Evolutionary conservation across 2,888 invertebrate genomes (phyloP).

Genomic region (Drosophila multiciliata): DNA sequence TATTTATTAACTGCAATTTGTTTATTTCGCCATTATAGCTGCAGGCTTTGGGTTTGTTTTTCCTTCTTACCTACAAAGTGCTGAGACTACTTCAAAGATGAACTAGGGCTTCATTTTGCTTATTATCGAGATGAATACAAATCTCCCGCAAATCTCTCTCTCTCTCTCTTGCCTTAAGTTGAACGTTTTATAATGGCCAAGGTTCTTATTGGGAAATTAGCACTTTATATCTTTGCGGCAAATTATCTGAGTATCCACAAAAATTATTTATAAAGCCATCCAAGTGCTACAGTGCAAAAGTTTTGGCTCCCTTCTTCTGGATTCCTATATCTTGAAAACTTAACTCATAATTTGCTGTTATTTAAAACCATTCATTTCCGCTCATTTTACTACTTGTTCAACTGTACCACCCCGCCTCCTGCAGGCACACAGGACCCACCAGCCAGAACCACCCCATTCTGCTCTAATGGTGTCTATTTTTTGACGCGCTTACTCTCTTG

Average conservation of each 20-base stretch:
- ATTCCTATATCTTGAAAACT: constrained; percentile 61
- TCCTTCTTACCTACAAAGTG: constrained; percentile 3
- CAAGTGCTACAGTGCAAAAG: constrained; percentile 61
- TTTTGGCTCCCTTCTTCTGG: constrained; percentile 56
- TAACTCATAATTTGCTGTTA: constrained; percentile 80
- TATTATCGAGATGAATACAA: background rate
- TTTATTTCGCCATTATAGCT: constrained; percentile 61
- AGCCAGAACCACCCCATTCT: background rate
- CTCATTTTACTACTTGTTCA: constrained; percentile 75
- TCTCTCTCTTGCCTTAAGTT: background rate
- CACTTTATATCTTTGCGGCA: constrained; percentile 53
- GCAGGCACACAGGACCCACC: background rate
- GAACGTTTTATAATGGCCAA: constrained; percentile 24
- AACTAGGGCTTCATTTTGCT: constrained; percentile 5
- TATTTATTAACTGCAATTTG: constrained; percentile 80
- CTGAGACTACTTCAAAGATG: constrained; percentile 23
- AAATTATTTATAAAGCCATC: constrained; percentile 78
- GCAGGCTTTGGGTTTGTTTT: constrained; percentile 51
- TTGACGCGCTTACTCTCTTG: constrained; percentile 63
- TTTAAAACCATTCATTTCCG: constrained; percentile 81
- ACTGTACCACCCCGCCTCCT: background rate
- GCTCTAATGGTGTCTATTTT: constrained; percentile 74
- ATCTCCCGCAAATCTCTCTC: background rate
- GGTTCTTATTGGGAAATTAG: constrained; percentile 58
- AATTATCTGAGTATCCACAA: constrained; percentile 58